These are phyloP conservation scores for Gyrodactylus bullatarudis DNA, from an alignment of 1,140 invertebrate species.

Conservation along the genomic window DNA sequence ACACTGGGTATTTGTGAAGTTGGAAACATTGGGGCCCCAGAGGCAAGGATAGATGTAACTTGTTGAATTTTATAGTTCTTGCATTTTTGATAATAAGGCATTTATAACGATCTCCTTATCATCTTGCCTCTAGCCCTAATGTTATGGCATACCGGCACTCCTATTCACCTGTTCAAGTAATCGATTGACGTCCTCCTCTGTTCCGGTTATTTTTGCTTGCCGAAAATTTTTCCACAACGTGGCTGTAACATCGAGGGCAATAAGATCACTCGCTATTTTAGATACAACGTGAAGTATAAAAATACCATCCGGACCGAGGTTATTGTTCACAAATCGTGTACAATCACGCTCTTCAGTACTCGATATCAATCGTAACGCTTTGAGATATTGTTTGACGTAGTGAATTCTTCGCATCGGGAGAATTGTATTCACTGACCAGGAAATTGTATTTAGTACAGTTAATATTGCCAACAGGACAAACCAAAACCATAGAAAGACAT, in stretches of 20 bases:
- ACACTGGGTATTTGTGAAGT: too few relatives aligned
- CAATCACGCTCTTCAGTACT: constrained; percentile 9
- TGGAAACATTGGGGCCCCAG: too few relatives aligned
- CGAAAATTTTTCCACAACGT: constrained; percentile 6
- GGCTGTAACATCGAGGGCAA: constrained; percentile 9
- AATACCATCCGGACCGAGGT: constrained; percentile 9
- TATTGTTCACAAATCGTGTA: constrained; percentile 4
- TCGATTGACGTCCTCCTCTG: constrained; percentile 6
- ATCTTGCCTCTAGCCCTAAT: background rate
- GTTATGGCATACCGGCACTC: background rate
- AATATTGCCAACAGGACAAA: constrained; percentile 23
- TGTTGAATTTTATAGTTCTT: too few relatives aligned
- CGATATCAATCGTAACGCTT: constrained; percentile 10
- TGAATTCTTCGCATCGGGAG: constrained; percentile 13
- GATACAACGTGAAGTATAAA: constrained; percentile 11
- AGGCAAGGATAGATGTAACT: too few relatives aligned
- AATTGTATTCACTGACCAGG: constrained; percentile 13
- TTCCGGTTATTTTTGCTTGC: constrained; percentile 6
- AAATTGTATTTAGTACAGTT: constrained; percentile 17
- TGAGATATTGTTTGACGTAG: constrained; percentile 19
- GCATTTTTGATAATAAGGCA: too few relatives aligned
- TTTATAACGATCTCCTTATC: background rate
- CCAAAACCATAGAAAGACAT: constrained; percentile 27
- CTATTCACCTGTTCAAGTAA: constrained; percentile 1
- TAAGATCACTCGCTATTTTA: constrained; percentile 10